Evolutionary conservation across 2,113 vertebrate genomes (phyloP).

Genomic region (Tylochromis polylepis): DNA sequence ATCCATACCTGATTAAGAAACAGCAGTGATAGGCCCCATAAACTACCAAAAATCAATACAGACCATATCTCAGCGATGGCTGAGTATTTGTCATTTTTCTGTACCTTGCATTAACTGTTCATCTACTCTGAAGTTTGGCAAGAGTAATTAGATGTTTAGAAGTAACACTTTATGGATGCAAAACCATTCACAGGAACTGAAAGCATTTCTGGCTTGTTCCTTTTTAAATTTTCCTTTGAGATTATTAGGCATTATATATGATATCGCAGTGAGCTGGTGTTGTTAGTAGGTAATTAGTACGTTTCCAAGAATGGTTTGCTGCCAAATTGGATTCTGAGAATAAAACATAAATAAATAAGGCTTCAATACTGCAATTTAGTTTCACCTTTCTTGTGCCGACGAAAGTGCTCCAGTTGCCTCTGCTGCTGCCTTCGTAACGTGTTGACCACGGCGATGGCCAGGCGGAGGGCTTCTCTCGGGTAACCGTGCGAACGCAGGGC

Average conservation of each 20-base stretch:
- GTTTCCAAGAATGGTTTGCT: neutral
- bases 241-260: neutral
- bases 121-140: neutral
- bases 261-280: neutral
- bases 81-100: neutral
- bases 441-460: conserved; percentile 95
- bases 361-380: neutral
- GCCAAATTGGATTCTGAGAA: neutral
- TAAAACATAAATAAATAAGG: neutral
- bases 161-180: neutral
- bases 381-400: conserved; percentile 90
- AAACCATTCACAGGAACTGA: neutral
- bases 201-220: neutral
- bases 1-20: neutral
- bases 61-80: neutral
- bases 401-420: conserved; percentile 93
- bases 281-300: neutral
- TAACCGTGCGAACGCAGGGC: conserved; percentile 96
- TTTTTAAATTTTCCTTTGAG: neutral
- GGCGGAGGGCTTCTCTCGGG: conserved; percentile 90
- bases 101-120: neutral
- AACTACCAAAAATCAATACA: neutral
- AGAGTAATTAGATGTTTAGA: neutral
- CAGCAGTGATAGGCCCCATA: neutral
- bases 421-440: conserved; percentile 93